phyloP scores from a whole-genome alignment of 2,797 vertebrate species.

The Dicrostonyx torquatus region DNA sequence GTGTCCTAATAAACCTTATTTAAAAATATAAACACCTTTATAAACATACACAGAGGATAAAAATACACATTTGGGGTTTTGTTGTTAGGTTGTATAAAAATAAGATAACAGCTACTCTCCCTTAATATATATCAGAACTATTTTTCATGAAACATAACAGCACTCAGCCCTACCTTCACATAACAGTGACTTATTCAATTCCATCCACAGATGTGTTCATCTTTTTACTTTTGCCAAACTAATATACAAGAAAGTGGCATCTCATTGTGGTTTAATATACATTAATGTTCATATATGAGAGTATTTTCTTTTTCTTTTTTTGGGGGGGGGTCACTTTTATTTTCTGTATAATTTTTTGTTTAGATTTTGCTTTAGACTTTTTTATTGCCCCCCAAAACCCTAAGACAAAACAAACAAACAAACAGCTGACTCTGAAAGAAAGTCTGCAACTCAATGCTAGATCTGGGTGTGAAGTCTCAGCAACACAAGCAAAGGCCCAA shows the following conservation, averaged over 20 bases:
- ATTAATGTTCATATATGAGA: neutral
- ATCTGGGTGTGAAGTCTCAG: neutral
- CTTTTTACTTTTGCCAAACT: constrained; percentile 26
- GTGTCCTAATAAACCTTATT: neutral
- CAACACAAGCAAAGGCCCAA: neutral
- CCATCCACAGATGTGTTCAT: neutral
- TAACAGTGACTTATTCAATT: neutral
- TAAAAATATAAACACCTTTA: neutral
- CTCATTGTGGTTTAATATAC: neutral
- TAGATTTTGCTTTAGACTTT: neutral
- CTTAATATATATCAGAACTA: neutral
- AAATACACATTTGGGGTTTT: neutral
- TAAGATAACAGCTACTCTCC: neutral
- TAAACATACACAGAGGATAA: neutral
- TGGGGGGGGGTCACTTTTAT: neutral
- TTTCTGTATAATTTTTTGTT: constrained; percentile 5
- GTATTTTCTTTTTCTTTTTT: neutral
- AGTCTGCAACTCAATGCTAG: neutral
- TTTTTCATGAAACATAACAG: neutral
- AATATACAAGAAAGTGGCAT: neutral
- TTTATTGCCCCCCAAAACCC: too few relatives aligned
- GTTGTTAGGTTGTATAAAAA: neutral
- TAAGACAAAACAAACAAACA: neutral
- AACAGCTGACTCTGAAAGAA: neutral
- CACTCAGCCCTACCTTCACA: neutral